phyloP scores from a whole-genome alignment of 2,888 invertebrate genomes.

The Drosophila bunnanda region DNA sequence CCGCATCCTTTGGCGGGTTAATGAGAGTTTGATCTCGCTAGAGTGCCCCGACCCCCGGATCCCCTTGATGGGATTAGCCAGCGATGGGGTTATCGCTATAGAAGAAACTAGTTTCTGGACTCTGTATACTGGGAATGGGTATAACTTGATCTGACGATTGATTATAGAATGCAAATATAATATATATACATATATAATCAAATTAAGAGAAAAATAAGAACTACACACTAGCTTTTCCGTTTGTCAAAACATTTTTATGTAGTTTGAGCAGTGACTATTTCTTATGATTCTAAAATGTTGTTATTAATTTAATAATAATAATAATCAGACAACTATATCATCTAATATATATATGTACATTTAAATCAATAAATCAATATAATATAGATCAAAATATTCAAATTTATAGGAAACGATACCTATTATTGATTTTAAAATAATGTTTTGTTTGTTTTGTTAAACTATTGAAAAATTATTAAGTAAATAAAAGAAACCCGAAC shows the following conservation, averaged over 20 bases:
- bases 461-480: neutral
- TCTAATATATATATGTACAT: too few species aligned
- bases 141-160: neutral
- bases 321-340: too few species aligned
- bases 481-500: neutral
- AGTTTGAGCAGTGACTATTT: neutral
- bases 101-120: neutral
- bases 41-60: conserved; percentile 19
- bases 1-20: conserved; percentile 37
- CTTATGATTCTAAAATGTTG: too few species aligned
- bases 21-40: conserved; percentile 44
- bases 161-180: too few species aligned
- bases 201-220: too few species aligned
- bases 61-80: conserved; percentile 32
- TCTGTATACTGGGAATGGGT: neutral
- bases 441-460: neutral
- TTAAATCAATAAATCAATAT: too few species aligned
- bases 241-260: neutral
- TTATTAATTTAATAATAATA: too few species aligned
- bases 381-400: too few species aligned
- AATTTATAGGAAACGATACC: too few species aligned
- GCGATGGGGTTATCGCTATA: neutral
- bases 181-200: too few species aligned
- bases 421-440: too few species aligned
- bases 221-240: too few species aligned